Evolutionary conservation across 1,140 invertebrate species (phyloP), one percentile per base, ranked within the genome.

Genomic region (Scaptomyza montana): DNA sequence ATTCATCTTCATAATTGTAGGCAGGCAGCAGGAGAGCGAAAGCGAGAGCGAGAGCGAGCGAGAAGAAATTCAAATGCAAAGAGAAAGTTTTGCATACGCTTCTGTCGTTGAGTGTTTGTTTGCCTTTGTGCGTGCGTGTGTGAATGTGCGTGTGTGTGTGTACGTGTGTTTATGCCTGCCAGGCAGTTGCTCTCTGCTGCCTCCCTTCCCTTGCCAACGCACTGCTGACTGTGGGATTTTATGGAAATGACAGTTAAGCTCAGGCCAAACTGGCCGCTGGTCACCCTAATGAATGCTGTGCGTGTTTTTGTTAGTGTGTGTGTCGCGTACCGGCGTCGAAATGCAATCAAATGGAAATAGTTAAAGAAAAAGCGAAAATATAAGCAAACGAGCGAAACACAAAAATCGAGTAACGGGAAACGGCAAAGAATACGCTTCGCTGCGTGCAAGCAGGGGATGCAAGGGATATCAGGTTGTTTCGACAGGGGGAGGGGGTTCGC

Each of bases 291-390:
- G 84, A 82, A 78, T 76, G 75, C 53, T 45, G 62, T 64, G 54
- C 33, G 36, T 56, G 19, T 50, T 13, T 12, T 8, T 6, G 28
- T 30, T 21, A 10, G 49, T 49, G 45, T 51, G 50, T 10, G 25
- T 47, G 41, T 47, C 16, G 50, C 28, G 21, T 45, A 68, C 65
- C 78, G 64, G 71, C 79, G 79, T 61, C 66, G 57, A 78, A 78
- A 82, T 89, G 82, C 82, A 87, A 84, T 87, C 84, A 89, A 89
- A 89, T 87, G 82, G 82, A 87, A 87, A 87, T 87, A 78, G 81
- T 86, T 86, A 81, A 76, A 80, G 80, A 82, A 16, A 16, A 16
- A 16, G 16, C 16, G 16, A 16, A 16, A 16, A 16, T 16, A 16
- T 16, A 82, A 78, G 65, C 54, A 60, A 74, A 61, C 47, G 39